Evolutionary conservation across 2,888 invertebrate species (phyloP), one percentile per base, ranked within the genome.

Genomic region (Petrolisthes cinctipes): DNA sequence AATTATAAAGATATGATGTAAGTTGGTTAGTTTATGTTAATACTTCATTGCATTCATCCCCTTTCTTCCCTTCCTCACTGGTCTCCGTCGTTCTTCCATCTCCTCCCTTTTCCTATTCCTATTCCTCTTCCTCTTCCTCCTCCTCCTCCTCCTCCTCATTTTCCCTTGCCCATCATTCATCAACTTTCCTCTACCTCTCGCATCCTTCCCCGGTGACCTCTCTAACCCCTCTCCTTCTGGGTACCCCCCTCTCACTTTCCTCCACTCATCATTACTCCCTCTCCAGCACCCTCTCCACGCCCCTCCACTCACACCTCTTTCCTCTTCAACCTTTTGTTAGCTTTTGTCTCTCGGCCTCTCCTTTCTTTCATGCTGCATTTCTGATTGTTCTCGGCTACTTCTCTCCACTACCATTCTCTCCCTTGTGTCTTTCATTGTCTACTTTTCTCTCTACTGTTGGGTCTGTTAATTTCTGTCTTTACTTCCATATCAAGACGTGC

Each of bases 101-200:
- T 37, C 51, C 17, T 53, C 68, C n/a, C 17, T 51, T 17, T 51
- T 9, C 2, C 53, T 76, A 7, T 17, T 9, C n/a, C n/a, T n/a
- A n/a, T n/a, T n/a, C n/a, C n/a, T n/a, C n/a, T n/a, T n/a, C 17
- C 81, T 37, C 61, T 14, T 61, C 37, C 37, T 81, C 7, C 81
- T 37, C n/a, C 81, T n/a, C 61, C 66, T 37, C 82, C 68, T 76
- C 82, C n/a, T 68, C 51, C 82, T 79, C n/a, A 79, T 56, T 76
- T 17, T 20, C 57, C 23, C 80, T 14, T n/a, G 1, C 71, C 51
- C 54, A 20, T 54, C 78, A 79, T 79, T 79, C 78, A 79, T 79
- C 54, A 78, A n/a, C 56, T 78, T n/a, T 54, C 56, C n/a, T 78
- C 54, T 17, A 71, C 23, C 71, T 71, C n/a, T 71, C 71, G 23